Conservation (phyloP, 1,140 invertebrate species). For the Eurosta solidaginis region DNA sequence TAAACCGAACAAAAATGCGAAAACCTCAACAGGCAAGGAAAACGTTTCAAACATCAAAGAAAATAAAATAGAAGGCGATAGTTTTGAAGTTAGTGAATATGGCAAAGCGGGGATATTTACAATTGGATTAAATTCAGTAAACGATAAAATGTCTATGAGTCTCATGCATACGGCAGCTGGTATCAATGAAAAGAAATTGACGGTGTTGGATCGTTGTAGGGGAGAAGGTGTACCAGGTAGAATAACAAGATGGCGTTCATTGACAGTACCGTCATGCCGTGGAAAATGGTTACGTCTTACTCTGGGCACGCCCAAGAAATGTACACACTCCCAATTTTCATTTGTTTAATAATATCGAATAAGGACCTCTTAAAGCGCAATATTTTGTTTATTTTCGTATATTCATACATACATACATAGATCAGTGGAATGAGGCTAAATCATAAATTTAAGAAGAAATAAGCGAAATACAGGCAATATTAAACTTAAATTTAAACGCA, state of each 20-base stretch:
- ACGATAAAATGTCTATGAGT: conserved; percentile 30
- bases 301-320: conserved; percentile 65
- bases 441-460: no score
- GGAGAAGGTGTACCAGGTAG: conserved; percentile 75
- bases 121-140: not conserved
- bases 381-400: no score
- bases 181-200: not conserved
- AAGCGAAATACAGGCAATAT: no score
- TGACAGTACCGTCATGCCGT: conserved; percentile 78
- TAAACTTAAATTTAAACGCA: no score
- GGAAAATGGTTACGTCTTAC: conserved; percentile 80
- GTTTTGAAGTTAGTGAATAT: conserved; percentile 37
- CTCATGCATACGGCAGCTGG: conserved; percentile 29
- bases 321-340: conserved; percentile 68
- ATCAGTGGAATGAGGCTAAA: not conserved
- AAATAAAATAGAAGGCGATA: conserved; percentile 13
- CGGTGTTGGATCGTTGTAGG: conserved; percentile 73
- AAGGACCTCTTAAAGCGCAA: not conserved
- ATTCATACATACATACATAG: not conserved
- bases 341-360: conserved; percentile 63
- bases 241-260: conserved; percentile 75
- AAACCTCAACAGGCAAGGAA: not conserved
- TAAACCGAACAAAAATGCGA: not conserved
- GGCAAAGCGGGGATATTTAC: conserved; percentile 35
- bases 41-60: not conserved